Conservation (phyloP, 2,797 vertebrate species). For the Anguilla obscura region DNA sequence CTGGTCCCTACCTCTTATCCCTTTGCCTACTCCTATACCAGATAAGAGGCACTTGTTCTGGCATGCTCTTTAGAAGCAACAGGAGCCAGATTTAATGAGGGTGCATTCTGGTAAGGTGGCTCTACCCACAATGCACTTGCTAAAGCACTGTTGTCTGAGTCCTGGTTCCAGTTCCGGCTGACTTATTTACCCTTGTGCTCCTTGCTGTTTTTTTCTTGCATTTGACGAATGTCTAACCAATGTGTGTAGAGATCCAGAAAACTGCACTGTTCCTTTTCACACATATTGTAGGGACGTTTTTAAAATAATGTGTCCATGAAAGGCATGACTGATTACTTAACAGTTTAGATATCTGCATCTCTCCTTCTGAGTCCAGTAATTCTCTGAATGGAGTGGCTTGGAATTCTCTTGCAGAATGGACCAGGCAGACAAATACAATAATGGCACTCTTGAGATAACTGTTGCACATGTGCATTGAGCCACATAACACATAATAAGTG, state of each 20-base stretch:
- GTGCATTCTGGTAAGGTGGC: not conserved
- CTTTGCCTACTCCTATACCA: constrained; percentile 1
- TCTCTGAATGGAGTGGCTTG: not conserved
- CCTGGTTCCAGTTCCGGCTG: constrained; percentile 19
- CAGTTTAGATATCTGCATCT: not conserved
- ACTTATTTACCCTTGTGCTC: constrained; percentile 36
- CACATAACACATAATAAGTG: not conserved
- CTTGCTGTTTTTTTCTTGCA: constrained; percentile 21
- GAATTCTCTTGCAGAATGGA: not conserved
- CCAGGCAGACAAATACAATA: not conserved
- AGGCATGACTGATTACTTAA: not conserved
- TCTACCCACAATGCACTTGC: constrained; percentile 23
- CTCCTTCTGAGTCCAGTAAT: not conserved
- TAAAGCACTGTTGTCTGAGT: constrained; percentile 31
- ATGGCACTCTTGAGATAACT: not conserved
- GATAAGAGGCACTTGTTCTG: constrained; percentile 41
- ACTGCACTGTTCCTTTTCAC: constrained; percentile 27
- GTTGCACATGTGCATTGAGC: not conserved
- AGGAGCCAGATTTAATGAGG: constrained; percentile 13
- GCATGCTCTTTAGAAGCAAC: constrained; percentile 23
- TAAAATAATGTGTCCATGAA: not conserved
- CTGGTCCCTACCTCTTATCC: constrained; percentile 23
- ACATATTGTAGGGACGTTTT: constrained; percentile 30
- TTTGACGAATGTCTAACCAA: constrained; percentile 42
- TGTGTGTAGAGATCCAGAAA: constrained; percentile 17